Percentiles rank a stretch among this genome's conserved stretches.
Evolutionary conservation across 2,888 invertebrate genomes (phyloP).

Genomic region (Gastracanthus pulcherrimus): DNA sequence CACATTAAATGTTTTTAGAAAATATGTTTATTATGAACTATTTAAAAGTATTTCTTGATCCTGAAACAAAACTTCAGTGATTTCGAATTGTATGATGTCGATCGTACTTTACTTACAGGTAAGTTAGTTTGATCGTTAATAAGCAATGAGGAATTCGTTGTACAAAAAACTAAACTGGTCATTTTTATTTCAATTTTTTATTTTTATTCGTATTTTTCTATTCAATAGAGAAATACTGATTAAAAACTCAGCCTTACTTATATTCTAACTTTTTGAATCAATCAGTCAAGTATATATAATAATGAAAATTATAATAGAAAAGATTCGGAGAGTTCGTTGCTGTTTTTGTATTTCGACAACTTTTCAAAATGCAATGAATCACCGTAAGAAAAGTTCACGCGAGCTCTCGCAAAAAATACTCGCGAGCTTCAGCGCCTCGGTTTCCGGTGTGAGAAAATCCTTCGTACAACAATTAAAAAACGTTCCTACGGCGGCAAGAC

Average conservation of each 20-base stretch:
- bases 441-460: conserved; percentile 31
- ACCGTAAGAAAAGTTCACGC: too few relatives aligned
- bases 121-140: too few relatives aligned
- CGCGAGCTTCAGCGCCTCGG: conserved; percentile 47
- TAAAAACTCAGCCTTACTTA: conserved; percentile 25
- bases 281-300: conserved; percentile 22
- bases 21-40: too few relatives aligned
- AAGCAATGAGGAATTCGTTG: not conserved
- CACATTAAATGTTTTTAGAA: too few relatives aligned
- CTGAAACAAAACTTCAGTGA: too few relatives aligned
- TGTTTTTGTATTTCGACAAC: not conserved
- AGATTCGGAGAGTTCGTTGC: conserved; percentile 1
- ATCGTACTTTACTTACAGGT: too few relatives aligned
- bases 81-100: too few relatives aligned
- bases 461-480: conserved; percentile 31
- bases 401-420: not conserved
- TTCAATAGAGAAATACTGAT: conserved; percentile 19
- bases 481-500: conserved; percentile 70
- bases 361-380: not conserved
- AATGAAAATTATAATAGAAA: conserved; percentile 14
- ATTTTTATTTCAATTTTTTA: conserved; percentile 2
- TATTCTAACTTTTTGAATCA: conserved; percentile 9
- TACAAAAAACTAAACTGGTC: not conserved
- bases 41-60: too few relatives aligned
- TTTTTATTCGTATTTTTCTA: conserved; percentile 14